These are phyloP conservation scores for Cyphomyrus plagiostoma DNA, from an alignment of 2,113 vertebrate genomes.

Conservation along the genomic window DNA sequence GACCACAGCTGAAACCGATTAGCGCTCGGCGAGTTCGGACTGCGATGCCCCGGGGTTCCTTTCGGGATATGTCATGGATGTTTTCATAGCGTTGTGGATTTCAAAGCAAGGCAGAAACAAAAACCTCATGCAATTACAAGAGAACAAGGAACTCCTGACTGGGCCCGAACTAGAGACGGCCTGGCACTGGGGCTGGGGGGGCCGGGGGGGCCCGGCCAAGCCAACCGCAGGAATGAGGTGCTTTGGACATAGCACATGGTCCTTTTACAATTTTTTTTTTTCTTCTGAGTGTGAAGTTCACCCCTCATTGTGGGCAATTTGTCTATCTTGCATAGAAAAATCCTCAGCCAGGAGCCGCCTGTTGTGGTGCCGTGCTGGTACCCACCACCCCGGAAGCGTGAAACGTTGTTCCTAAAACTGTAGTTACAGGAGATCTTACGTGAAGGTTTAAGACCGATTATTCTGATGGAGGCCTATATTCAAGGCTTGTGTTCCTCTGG, in stretches of 20 bases:
- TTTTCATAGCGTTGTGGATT: slow-evolving; percentile 23
- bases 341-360: neutral
- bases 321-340: neutral
- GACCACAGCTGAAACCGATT: slow-evolving; percentile 25
- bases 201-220: neutral
- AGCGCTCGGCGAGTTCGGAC: neutral
- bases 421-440: neutral
- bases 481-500: neutral
- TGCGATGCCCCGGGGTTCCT: slow-evolving; percentile 22
- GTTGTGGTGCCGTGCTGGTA: neutral
- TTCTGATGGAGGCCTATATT: neutral
- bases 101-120: slow-evolving; percentile 20
- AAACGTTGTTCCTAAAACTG: neutral
- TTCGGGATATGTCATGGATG: slow-evolving; percentile 27
- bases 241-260: neutral
- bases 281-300: slow-evolving; percentile 4
- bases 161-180: neutral
- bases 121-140: slow-evolving; percentile 19
- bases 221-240: neutral
- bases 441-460: neutral
- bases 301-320: slow-evolving; percentile 8
- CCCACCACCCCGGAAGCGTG: neutral
- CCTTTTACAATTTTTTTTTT: neutral
- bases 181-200: neutral
- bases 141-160: slow-evolving; percentile 9